Percentiles rank a stretch among this genome's conserved stretches.
Conservation (phyloP, 2,113 vertebrate genomes). For the Morone chrysops region DNA sequence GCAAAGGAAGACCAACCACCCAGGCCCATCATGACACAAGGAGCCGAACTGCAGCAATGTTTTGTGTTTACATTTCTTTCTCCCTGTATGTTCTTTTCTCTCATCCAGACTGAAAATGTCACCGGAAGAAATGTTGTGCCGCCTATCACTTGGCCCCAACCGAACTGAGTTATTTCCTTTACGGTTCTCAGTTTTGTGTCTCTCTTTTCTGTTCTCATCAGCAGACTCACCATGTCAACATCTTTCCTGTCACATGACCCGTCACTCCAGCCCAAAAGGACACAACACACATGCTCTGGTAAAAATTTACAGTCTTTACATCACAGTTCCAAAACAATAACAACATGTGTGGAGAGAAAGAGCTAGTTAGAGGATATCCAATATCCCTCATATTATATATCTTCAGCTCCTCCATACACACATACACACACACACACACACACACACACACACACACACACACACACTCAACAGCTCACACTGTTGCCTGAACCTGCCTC, state of each 20-base stretch:
- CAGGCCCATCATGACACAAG: slow-evolving; percentile 1
- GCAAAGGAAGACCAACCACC: slow-evolving; percentile 27
- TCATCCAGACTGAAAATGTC: slow-evolving; percentile 70
- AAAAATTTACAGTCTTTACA: not conserved
- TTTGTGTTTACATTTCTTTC: slow-evolving; percentile 29
- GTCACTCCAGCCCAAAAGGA: not conserved
- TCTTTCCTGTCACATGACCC: slow-evolving; percentile 33
- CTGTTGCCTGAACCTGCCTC: too few relatives aligned
- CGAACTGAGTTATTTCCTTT: slow-evolving; percentile 19
- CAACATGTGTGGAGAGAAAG: not conserved
- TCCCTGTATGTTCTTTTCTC: slow-evolving; percentile 13
- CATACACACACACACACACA: slow-evolving; percentile 11
- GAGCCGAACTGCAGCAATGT: slow-evolving; percentile 11
- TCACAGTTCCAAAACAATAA: not conserved
- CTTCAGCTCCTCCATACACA: not conserved
- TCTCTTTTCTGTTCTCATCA: slow-evolving; percentile 26
- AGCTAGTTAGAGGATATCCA: not conserved
- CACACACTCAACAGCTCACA: not conserved
- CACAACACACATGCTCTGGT: not conserved
- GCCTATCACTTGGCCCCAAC: slow-evolving; percentile 63
- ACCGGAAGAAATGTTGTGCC: slow-evolving; percentile 63
- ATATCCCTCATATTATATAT: slow-evolving; percentile 1
- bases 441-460: not conserved
- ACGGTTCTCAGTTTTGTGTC: slow-evolving; percentile 5
- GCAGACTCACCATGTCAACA: slow-evolving; percentile 4